These are phyloP conservation scores for Amphiprion percula DNA, from an alignment of 2,113 vertebrate genomes.

Conservation along the genomic window DNA sequence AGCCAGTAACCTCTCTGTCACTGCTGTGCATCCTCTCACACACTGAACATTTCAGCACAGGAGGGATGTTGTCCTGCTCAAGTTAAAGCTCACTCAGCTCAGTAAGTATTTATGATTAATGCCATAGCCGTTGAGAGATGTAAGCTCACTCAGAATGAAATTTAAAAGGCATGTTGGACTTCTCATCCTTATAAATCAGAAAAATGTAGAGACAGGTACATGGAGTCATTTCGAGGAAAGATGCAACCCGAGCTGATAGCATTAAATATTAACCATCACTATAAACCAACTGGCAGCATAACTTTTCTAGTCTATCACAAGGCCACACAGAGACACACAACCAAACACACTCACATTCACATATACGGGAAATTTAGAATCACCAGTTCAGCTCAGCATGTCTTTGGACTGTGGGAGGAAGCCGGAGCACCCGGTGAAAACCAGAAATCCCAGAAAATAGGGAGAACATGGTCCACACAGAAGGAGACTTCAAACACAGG, in stretches of 20 bases:
- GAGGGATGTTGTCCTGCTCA: conserved; percentile 19
- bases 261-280: conserved; percentile 65
- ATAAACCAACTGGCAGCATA: conserved; percentile 52
- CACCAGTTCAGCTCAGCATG: too few species aligned
- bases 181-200: conserved; percentile 39
- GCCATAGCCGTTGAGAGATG: neutral
- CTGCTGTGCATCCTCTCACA: conserved; percentile 33
- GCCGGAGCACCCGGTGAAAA: too few species aligned
- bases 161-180: conserved; percentile 47
- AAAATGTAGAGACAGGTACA: conserved; percentile 27
- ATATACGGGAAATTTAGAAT: too few species aligned
- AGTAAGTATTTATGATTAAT: neutral
- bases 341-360: too few species aligned
- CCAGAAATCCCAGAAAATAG: too few species aligned
- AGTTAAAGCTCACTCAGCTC: conserved; percentile 14
- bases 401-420: too few species aligned
- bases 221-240: conserved; percentile 40
- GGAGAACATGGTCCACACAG: too few species aligned
- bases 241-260: conserved; percentile 48
- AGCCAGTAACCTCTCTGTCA: neutral
- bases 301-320: conserved; percentile 10
- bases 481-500: too few species aligned
- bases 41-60: conserved; percentile 38
- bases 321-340: too few species aligned
- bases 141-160: conserved; percentile 5